Conservation (phyloP, 2,113 vertebrate genomes). For the Centropristis striata region DNA sequence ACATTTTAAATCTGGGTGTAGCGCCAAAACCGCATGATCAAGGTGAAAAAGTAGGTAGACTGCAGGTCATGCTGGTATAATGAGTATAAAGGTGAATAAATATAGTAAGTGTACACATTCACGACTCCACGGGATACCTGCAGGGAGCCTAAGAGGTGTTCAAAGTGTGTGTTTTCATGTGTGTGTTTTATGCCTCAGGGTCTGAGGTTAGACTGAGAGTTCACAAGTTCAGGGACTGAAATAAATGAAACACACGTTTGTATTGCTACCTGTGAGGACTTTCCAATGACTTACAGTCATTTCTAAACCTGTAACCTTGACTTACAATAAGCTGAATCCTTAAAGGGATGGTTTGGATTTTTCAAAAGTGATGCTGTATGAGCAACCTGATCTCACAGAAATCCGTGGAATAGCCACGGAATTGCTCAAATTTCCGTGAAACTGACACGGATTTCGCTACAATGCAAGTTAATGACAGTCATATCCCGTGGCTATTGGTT, state of each 20-base stretch:
- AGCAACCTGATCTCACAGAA: too few species aligned
- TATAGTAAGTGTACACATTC: constrained; percentile 36
- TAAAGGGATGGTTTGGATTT: too few species aligned
- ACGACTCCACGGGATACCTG: constrained; percentile 35
- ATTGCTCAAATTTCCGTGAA: too few species aligned
- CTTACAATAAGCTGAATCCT: background rate
- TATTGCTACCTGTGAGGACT: constrained; percentile 18
- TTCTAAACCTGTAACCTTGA: background rate
- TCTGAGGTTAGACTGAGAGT: constrained; percentile 58
- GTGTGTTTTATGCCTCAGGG: constrained; percentile 43
- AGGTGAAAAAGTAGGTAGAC: constrained; percentile 43
- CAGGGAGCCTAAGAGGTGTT: constrained; percentile 39
- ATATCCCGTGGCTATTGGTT: too few species aligned
- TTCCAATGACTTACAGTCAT: background rate
- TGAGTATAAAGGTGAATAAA: constrained; percentile 56
- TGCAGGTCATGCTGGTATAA: constrained; percentile 60
- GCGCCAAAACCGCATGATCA: constrained; percentile 33
- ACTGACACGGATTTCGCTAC: too few species aligned
- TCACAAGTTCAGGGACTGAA: constrained; percentile 69
- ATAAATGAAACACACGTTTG: constrained; percentile 34
- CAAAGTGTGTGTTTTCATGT: constrained; percentile 21
- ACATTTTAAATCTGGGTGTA: constrained; percentile 35
- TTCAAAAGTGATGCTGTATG: too few species aligned
- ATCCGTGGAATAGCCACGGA: too few species aligned
- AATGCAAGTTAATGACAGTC: too few species aligned